Evolutionary conservation across 2,113 vertebrate species (phyloP).

Genomic region (Arizona elegans): DNA sequence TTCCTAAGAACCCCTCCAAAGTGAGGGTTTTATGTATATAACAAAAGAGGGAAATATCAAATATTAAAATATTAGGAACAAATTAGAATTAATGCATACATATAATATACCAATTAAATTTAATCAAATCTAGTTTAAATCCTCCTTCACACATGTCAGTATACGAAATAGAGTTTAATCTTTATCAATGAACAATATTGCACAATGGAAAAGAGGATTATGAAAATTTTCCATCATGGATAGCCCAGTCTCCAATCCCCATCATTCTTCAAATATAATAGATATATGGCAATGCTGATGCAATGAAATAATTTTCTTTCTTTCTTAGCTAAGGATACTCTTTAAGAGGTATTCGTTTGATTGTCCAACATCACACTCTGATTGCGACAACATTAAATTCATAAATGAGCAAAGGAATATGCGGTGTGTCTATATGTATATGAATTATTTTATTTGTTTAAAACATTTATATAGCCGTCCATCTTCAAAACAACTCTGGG

Average conservation of each 20-base stretch:
- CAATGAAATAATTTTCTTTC: background rate
- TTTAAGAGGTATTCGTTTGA: background rate
- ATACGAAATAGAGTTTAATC: background rate
- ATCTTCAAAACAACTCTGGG: background rate
- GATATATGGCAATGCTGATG: background rate
- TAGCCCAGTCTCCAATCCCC: too few relatives aligned
- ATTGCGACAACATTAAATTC: background rate
- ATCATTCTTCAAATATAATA: background rate
- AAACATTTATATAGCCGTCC: background rate
- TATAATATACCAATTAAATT: background rate
- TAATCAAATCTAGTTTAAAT: background rate
- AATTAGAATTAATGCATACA: background rate
- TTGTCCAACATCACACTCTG: background rate
- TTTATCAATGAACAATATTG: background rate
- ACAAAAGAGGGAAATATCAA: background rate
- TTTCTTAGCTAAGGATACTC: background rate
- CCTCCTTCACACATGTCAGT: background rate
- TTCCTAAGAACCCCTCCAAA: background rate
- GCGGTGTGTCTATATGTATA: background rate
- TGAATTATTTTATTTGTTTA: background rate
- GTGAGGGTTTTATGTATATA: background rate
- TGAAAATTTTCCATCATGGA: background rate
- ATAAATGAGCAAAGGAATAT: background rate
- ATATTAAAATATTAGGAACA: background rate
- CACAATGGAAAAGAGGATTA: background rate